A percentile compares a stretch with the other conserved stretches of the same genome.
These are phyloP conservation scores for Aradus depressus DNA, from an alignment of 2,888 invertebrate genomes.

Conservation along the genomic window DNA sequence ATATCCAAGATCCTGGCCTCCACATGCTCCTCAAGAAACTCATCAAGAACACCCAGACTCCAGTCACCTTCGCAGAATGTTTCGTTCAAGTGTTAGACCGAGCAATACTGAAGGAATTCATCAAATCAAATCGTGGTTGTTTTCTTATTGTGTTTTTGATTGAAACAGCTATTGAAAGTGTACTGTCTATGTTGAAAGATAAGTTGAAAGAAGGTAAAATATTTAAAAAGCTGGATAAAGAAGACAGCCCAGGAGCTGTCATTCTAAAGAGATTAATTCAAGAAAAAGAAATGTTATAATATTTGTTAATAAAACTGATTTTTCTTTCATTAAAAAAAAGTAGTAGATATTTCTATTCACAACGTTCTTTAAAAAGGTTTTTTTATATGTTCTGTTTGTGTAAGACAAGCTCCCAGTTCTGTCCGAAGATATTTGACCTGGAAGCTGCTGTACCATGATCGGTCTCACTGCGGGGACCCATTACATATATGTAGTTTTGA, in stretches of 20 bases:
- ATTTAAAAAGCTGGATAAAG: conserved; percentile 6
- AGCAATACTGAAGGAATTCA: conserved; percentile 50
- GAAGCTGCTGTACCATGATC: too few relatives aligned
- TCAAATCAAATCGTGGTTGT: conserved; percentile 61
- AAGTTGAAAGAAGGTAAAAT: conserved; percentile 2
- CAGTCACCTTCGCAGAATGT: conserved; percentile 45
- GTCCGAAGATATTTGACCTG: too few relatives aligned
- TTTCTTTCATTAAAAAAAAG: too few relatives aligned
- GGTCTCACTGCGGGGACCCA: too few relatives aligned
- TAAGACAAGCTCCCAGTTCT: too few relatives aligned
- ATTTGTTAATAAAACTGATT: not conserved
- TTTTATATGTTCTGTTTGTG: too few relatives aligned
- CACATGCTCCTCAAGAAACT: conserved; percentile 68
- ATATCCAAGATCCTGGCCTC: conserved; percentile 61
- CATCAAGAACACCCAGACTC: conserved; percentile 46
- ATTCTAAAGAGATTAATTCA: conserved; percentile 8
- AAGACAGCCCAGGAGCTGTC: conserved; percentile 16
- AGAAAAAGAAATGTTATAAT: not conserved
- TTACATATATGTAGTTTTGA: too few relatives aligned
- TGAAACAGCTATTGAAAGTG: conserved; percentile 13
- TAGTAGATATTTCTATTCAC: too few relatives aligned
- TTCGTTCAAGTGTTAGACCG: conserved; percentile 44
- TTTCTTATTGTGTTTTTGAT: conserved; percentile 49
- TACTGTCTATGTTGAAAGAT: conserved; percentile 12
- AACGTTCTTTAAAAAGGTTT: not conserved